phyloP scores from a whole-genome alignment of 23 tunicate species.

The Trididemnum miniatum region DNA sequence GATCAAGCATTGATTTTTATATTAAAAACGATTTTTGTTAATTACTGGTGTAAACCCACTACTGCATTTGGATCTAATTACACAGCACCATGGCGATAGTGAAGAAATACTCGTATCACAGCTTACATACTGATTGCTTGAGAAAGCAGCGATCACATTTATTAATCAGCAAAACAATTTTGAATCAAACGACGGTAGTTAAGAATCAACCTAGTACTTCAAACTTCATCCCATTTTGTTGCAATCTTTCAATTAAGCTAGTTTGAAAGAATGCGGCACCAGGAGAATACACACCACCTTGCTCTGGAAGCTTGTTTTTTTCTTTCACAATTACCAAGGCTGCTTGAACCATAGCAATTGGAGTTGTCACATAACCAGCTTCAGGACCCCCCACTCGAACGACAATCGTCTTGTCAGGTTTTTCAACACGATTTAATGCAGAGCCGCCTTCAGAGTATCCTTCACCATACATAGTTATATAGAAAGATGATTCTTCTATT shows the following conservation, averaged over 20 bases:
- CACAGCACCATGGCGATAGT: no score
- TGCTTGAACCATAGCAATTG: conserved; percentile 64
- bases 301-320: conserved; percentile 47
- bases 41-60: no score
- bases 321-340: conserved; percentile 61
- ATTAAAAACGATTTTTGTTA: no score
- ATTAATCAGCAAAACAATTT: no score
- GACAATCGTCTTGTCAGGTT: conserved; percentile 50
- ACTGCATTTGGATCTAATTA: no score
- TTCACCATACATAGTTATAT: conserved; percentile 62
- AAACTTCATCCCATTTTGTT: conserved; percentile 59
- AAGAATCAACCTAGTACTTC: conserved; percentile 38
- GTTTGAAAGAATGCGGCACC: conserved; percentile 75
- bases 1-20: no score
- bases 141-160: no score
- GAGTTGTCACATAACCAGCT: conserved; percentile 86
- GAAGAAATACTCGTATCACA: no score
- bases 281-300: conserved; percentile 85
- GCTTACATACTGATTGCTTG: no score
- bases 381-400: conserved; percentile 81
- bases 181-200: no score
- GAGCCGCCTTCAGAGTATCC: conserved; percentile 49
- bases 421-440: conserved; percentile 4
- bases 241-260: conserved; percentile 49
- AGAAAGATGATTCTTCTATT: conserved; percentile 55